Evolutionary conservation across 2,113 vertebrate species (phyloP), one percentile per base, ranked within the genome.

Genomic region (Dolichotis patagonum): DNA sequence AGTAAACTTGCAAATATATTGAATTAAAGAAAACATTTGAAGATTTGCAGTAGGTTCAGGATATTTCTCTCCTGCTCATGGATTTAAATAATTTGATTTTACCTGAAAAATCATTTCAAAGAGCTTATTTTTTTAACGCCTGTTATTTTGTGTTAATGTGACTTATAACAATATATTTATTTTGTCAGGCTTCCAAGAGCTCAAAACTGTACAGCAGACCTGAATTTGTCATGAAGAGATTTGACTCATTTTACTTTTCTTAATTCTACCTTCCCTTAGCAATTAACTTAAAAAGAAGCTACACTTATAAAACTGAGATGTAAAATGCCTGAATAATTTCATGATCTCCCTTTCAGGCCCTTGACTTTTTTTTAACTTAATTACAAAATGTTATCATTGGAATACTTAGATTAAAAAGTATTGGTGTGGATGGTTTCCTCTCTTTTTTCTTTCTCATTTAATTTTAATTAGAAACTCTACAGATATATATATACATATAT

Each of bases 261-360:
- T 49, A 43, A 89, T 49, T 54, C n/a, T 71, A 35, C 54, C 22
- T 38, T 84, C n/a, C 46, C 16, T 83, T 46, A 43, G n/a, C 28
- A 62, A 12, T 84, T 73, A 93, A 67, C 89, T 91, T 85, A 85
- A 67, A 71, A 88, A 56, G 71, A 95, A 94, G 92, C 17, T 0
- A 2, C 2, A 77, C 12, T 77, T 96, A 75, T 30, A 24, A 69
- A 77, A 88, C 20, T 85, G 78, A 96, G 1, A 24, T 87, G 10
- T 80, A 26, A 75, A 95, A 89, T 58, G 4, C 7, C n/a, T 81
- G n/a, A 46, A 88, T 75, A 41, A 69, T 85, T 35, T 91, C 20
- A 49, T 67, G 28, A 75, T 35, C 85, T 56, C 32, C 7, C 2
- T 65, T 91, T 85, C 28, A 85, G 30, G 7, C 4, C 3, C 17